phyloP scores from a whole-genome alignment of 2,888 invertebrate species.

The Cactoblastis cactorum region DNA sequence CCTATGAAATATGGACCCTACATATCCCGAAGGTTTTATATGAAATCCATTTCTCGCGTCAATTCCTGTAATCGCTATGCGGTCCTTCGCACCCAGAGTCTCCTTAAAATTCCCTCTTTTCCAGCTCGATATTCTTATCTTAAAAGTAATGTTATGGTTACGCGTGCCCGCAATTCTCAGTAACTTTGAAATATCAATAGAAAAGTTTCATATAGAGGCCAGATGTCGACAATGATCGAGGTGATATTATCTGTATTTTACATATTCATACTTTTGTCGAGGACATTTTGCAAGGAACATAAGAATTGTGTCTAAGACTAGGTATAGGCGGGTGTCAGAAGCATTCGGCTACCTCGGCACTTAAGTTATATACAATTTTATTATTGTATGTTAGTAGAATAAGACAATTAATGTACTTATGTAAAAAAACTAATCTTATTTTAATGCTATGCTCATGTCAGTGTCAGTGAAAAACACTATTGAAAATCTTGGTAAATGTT shows the following conservation, averaged over 20 bases:
- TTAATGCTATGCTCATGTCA: no score
- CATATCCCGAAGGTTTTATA: constrained; percentile 19
- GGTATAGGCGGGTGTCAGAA: no score
- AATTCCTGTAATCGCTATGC: constrained; percentile 14
- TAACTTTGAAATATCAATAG: not conserved
- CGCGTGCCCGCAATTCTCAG: not conserved
- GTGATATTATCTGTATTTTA: not conserved
- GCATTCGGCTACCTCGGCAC: no score
- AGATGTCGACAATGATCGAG: not conserved
- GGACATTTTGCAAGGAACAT: not conserved
- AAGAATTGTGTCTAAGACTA: no score
- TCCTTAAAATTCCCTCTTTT: constrained; percentile 9
- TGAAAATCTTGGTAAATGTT: no score
- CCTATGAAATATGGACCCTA: constrained; percentile 19
- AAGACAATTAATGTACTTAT: no score
- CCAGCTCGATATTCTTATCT: constrained; percentile 10
- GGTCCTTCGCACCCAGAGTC: constrained; percentile 10
- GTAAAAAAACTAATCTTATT: no score
- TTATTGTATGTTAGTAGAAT: no score
- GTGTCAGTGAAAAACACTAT: no score
- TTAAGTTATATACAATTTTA: no score
- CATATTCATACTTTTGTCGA: not conserved
- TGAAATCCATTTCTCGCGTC: constrained; percentile 19
- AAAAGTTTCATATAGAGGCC: not conserved
- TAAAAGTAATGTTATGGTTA: constrained; percentile 1